Base-by-base conservation (phyloP, 2,113 vertebrate genomes). In the Caracal caracal region DNA sequence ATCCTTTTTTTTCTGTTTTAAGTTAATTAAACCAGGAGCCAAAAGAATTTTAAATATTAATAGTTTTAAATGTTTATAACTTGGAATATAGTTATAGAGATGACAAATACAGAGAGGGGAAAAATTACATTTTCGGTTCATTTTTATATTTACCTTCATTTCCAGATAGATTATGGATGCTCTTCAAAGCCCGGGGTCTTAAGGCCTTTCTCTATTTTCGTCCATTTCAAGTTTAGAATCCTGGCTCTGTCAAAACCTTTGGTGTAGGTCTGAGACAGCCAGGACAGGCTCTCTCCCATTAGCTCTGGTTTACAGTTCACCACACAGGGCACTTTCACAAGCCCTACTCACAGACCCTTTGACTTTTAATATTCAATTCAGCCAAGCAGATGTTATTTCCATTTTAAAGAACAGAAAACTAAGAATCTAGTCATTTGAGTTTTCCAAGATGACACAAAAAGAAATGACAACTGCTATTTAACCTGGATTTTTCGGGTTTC, bases 81-180 rank as follows among this genome's bases (percentile, higher is more conserved):
- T 30, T 65, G 5, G 63, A 84, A 89, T 51, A 71, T 2, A 59
- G 66, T 47, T 66, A 56, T 2, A n/a, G 12, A 86, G 43, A 66
- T 7, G n/a, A 26, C 16, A 70, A 78, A 71, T 49, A 61, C 4
- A 76, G 37, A 88, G 35, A 28, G 51, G 22, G 75, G 8, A 26
- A 12, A 70, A 53, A 33, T 75, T 51, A 40, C 20, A 78, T 91
- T 83, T 78, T 91, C 10, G 73, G 43, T 43, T 84, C 30, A 37
- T 17, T 5, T 93, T 95, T 91, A 83, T 30, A 59, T 59, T 83
- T 83, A 71, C 51, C 63, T 94, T 84, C 61, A 53, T 47, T 97
- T 82, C 68, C 68, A 92, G 65, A 73, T n/a, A 84, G 1, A 61
- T 28, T 51, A 91, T 1, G 9, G 22, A 61, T 53, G 43, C 43